Percentiles rank a stretch among this genome's conserved stretches.
Conservation (phyloP, 2,888 invertebrate species). For the Ethmia dodecea region DNA sequence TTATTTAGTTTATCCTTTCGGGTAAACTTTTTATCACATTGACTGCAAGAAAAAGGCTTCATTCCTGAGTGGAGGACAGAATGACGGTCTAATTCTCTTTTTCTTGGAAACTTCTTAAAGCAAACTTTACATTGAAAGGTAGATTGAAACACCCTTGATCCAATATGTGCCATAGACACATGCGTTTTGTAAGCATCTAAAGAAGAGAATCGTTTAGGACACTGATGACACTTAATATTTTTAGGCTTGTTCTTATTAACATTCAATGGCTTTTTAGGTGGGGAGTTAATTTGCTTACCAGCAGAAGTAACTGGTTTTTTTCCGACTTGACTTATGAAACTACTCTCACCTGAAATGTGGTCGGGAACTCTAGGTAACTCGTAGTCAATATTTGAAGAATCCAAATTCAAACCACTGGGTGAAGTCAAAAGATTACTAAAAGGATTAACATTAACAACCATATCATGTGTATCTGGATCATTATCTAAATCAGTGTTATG, state of each 20-base stretch:
- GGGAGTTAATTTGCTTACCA: slow-evolving; percentile 44
- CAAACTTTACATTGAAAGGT: slow-evolving; percentile 82
- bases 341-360: slow-evolving; percentile 69
- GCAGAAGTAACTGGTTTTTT: slow-evolving; percentile 45
- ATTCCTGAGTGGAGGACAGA: slow-evolving; percentile 81
- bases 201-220: slow-evolving; percentile 70
- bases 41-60: slow-evolving; percentile 82
- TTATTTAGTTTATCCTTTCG: slow-evolving; percentile 83
- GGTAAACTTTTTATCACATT: slow-evolving; percentile 82
- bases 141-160: slow-evolving; percentile 79
- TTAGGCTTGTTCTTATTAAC: slow-evolving; percentile 63
- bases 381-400: slow-evolving; percentile 46
- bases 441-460: slow-evolving; percentile 80
- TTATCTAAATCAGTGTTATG: slow-evolving; percentile 42
- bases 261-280: slow-evolving; percentile 45
- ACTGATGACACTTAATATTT: slow-evolving; percentile 72
- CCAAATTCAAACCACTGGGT: slow-evolving; percentile 34
- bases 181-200: slow-evolving; percentile 73
- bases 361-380: slow-evolving; percentile 72
- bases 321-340: slow-evolving; percentile 56
- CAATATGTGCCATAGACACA: slow-evolving; percentile 70
- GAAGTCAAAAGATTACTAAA: slow-evolving; percentile 71
- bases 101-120: slow-evolving; percentile 81
- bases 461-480: slow-evolving; percentile 64
- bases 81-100: slow-evolving; percentile 84